Evolutionary conservation across 2,888 invertebrate species (phyloP), one percentile per base, ranked within the genome.

Genomic region (Molorchus minor): DNA sequence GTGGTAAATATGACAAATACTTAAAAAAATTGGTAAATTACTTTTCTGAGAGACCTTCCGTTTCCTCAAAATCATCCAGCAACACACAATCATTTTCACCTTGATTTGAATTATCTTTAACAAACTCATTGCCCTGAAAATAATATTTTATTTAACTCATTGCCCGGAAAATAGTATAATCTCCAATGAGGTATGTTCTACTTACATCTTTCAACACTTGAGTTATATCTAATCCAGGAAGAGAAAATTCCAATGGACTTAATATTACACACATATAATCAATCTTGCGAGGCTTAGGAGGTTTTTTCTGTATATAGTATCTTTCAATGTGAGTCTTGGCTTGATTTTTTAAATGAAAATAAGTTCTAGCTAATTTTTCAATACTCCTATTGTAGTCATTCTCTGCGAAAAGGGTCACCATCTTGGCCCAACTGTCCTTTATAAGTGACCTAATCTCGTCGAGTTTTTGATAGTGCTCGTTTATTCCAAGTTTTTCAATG

Each of bases 261-360:
- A 59, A 29, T 21, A 55, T 55, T 29, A 55, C 44, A 45, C 51
- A 59, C 3, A 59, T 43, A 51, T 59, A 59, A 40, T 55, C 51
- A 3, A 59, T 35, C 25, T 55, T 35, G 20, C 25, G 44, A 8
- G 55, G 59, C 21, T 44, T 45, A 4, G 55, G 55, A 8, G 46
- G 38, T 30, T 59, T 55, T 10, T 55, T 59, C 7, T 51, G 17
- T 13, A 38, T 51, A 25, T 59, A 59, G 44, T 45, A 59, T 25
- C 51, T 35, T 44, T 59, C 51, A 15, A 59, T 45, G 38, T 59
- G 59, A 10, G 45, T 29, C 33, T 59, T 55, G 7, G 55, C 59
- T 38, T 59, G 55, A 19, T 59, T 55, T 45, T 59, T 59, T 41
- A 59, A 33, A 29, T 59, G 55, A 13, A 59, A 51, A 33, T 55